Base-by-base conservation (phyloP, 2,888 invertebrate genomes). In the Metopia argyrocephala region DNA sequence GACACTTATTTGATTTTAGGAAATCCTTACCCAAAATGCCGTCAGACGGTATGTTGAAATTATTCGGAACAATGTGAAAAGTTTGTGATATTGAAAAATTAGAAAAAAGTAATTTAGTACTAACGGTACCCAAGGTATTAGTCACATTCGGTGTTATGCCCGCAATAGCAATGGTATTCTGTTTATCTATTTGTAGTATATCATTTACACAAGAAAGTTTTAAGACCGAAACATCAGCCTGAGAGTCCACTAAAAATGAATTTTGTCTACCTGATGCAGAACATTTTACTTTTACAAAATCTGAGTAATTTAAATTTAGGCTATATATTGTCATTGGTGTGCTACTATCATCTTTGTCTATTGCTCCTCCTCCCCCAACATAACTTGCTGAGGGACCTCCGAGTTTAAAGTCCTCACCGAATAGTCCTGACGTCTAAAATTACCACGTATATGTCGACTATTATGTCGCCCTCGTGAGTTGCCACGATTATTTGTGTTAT, bases 161-260 rank as follows among this genome's bases (percentile, higher is more conserved):
- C 12, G 48, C 50, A 5, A 75, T 68, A 3, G 50, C 59, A 15
- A 59, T 25, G 6, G 9, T 57, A 12, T 75, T n/a, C 12, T 31
- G 28, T 27, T 18, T 21, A 21, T 75, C 31, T 18, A 68, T 52
- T 61, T 12, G 4, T 48, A 28, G 12, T 28, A 31, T n/a, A 31
- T 57, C 25, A 15, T 38, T 57, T 23, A 74, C 12, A 28, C 65
- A 54, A 9, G 74, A 74, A 23, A 56, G n/a, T 48, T 66, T 66
- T 9, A 73, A 20, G 20, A 70, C 18, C 6, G 71, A 71, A 31
- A 52, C 48, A 31, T 71, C 71, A 12, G 61, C 56, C 20, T 70
- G 61, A 1, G 70, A 50, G n/a, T 70, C 70, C 1, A 61, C 52
- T 31, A 70, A 59, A 38, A 65, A 65, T n/a, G 52, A 18, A 18